Percentiles rank a stretch among this genome's conserved stretches.
Evolutionary conservation across 2,113 vertebrate genomes (phyloP).

Genomic region (Ptilorrhoa leucosticta): DNA sequence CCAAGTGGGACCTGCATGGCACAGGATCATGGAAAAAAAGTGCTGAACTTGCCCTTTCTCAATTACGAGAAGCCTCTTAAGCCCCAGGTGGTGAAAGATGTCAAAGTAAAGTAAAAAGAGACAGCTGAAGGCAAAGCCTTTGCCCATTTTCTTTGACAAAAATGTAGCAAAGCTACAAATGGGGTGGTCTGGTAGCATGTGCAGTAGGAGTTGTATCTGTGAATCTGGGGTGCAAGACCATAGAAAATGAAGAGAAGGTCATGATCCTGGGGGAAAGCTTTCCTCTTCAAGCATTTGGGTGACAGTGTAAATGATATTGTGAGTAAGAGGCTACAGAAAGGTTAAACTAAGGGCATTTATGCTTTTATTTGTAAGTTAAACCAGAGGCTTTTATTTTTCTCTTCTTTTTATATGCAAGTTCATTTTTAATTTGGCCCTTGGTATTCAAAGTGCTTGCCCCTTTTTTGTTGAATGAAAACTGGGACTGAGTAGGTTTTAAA

Average conservation of each 20-base stretch:
- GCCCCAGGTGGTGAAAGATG: background rate
- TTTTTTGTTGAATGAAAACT: background rate
- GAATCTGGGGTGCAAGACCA: background rate
- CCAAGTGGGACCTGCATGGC: background rate
- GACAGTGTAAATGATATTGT: background rate
- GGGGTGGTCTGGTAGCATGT: background rate
- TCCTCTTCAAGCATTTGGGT: background rate
- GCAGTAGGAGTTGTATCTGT: accelerated
- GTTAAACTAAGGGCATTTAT: background rate
- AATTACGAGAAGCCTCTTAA: background rate
- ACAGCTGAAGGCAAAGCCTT: background rate
- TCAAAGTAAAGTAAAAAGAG: slow-evolving; percentile 12
- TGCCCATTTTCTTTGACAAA: background rate
- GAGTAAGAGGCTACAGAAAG: background rate
- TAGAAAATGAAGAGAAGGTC: background rate
- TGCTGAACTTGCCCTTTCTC: background rate
- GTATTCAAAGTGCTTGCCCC: background rate
- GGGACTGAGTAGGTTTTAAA: background rate
- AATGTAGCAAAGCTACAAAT: background rate
- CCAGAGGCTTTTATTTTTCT: background rate
- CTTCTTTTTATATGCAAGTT: background rate
- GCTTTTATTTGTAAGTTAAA: background rate
- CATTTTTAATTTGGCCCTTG: background rate
- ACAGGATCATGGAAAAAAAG: background rate
- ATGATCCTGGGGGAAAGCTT: background rate